Conservation (phyloP, 2,797 vertebrate species). For the Anguilla anguilla region DNA sequence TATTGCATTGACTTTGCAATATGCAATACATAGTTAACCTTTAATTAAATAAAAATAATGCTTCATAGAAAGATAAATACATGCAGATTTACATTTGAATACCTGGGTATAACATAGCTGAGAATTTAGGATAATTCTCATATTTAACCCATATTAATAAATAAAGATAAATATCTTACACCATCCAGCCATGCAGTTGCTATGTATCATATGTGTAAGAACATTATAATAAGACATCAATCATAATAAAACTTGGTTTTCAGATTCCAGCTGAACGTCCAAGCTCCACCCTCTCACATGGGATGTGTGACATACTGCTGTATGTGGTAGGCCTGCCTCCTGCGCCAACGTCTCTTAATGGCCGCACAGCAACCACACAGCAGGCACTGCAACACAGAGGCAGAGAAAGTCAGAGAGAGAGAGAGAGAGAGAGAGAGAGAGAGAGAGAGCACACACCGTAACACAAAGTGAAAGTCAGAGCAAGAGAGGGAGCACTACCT, state of each 20-base stretch:
- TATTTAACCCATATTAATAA: neutral
- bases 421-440: neutral
- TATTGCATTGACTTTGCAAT: no score
- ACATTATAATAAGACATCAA: neutral
- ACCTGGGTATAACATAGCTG: neutral
- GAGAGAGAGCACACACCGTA: neutral
- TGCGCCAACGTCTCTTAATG: conserved; percentile 38
- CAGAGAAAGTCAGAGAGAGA: neutral
- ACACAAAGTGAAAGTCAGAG: conserved; percentile 5
- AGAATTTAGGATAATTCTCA: neutral
- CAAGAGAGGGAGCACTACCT: neutral
- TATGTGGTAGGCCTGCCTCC: conserved; percentile 41
- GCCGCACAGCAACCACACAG: conserved; percentile 41
- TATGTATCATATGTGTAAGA: neutral
- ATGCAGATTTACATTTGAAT: neutral
- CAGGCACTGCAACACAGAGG: conserved; percentile 34
- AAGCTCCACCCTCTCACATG: neutral
- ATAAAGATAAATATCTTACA: neutral
- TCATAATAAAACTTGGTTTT: neutral
- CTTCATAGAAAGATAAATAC: no score
- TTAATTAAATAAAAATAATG: no score
- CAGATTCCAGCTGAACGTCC: conserved; percentile 2
- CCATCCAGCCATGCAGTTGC: neutral
- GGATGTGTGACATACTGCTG: conserved; percentile 30
- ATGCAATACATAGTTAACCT: no score